Conservation (phyloP, 2,888 invertebrate species). For the Aspidiotus destructor region DNA sequence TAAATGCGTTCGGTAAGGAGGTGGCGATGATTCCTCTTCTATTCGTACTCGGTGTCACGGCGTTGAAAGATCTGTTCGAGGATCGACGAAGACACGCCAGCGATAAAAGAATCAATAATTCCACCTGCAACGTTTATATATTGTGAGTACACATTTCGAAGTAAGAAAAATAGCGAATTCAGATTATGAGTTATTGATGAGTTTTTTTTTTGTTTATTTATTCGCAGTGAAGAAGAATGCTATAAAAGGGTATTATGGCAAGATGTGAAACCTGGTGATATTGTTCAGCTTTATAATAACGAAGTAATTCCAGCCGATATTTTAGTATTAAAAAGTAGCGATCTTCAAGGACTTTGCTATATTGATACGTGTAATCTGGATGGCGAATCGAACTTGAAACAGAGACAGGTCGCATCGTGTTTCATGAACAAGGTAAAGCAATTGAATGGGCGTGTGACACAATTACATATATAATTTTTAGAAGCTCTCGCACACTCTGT, state of each 20-base stretch:
- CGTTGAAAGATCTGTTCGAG: conserved; percentile 89
- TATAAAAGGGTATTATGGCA: conserved; percentile 83
- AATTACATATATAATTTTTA: background rate
- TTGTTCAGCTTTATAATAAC: conserved; percentile 91
- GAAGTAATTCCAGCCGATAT: conserved; percentile 95
- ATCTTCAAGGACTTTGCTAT: conserved; percentile 48
- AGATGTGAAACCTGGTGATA: conserved; percentile 82
- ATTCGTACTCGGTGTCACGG: conserved; percentile 89
- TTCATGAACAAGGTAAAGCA: conserved; percentile 28
- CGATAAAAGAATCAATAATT: conserved; percentile 88
- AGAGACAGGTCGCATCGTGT: conserved; percentile 29
- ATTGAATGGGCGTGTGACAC: background rate
- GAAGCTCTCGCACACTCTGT: too few relatives aligned
- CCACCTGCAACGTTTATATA: conserved; percentile 81
- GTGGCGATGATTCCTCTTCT: conserved; percentile 89
- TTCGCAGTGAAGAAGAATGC: conserved; percentile 61
- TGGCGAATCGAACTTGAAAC: conserved; percentile 34
- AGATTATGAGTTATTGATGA: background rate
- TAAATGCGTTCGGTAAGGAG: conserved; percentile 92
- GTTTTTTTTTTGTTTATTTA: conserved; percentile 35
- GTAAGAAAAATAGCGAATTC: background rate
- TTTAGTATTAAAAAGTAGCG: conserved; percentile 76
- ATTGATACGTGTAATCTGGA: conserved; percentile 33
- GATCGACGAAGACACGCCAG: conserved; percentile 79
- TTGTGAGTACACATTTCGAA: conserved; percentile 53